Base-by-base conservation (phyloP, 2,113 vertebrate genomes). In the Peucedramus taeniatus region DNA sequence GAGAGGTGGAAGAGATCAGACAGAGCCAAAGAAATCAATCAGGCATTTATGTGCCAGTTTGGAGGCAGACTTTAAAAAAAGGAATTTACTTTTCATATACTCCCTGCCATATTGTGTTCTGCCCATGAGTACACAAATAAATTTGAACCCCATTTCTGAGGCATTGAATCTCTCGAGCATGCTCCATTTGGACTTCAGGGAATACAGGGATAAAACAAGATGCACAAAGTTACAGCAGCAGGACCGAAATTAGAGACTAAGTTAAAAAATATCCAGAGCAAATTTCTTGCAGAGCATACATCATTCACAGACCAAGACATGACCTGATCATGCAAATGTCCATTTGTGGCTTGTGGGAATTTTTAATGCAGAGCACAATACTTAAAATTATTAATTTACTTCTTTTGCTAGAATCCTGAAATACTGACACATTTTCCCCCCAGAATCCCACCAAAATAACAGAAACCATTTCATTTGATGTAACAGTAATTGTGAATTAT, bases 401-500 rank as follows among this genome's bases (percentile, higher is more conserved):
- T 39, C 2, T 79, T 37, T 23, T 71, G 83, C 47, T 68, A 51
- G 45, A 84, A 66, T 57, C 7, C 27, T 57, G 20, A 66, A 87
- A 79, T 20, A 45, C 1, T 27, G 45, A 60, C 40, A 71, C 2
- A 75, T 39, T 5, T 8, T 5, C 0, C 1, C 7, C 9, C 13
- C 11, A 27, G 11, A 64, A 82, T 5, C 11, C 11, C 23, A 59
- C 13, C 30, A 37, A 53, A 87, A 28, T 53, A 78, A 60, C 3
- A 42, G 24, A 69, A 83, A 68, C 6, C 39, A 61, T 0, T 39
- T 28, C 11, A 61, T 40, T 42, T 59, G 42, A 45, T 42, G 5
- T 40, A 80, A 56, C 16, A 47, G 6, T 39, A 89, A 56, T 13
- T 64, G 35, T 68, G 15, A 59, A 42, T 37, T 94, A 47, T 0